Evolutionary conservation across 2,113 vertebrate species (phyloP).

Genomic region (Benitochromis conjunctus): DNA sequence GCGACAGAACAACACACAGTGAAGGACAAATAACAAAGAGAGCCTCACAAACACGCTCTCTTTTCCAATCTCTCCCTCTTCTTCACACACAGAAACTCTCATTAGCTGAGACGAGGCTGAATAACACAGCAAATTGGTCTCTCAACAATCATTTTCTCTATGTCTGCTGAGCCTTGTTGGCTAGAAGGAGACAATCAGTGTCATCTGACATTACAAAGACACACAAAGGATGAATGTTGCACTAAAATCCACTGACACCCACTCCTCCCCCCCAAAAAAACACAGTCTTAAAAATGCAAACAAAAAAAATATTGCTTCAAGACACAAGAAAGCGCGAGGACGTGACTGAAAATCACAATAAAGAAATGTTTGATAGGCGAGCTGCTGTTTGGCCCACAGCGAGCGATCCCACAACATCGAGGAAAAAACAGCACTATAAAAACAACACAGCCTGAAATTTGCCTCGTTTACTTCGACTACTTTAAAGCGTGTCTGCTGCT

Average conservation of each 20-base stretch:
- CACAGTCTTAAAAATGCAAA: background rate
- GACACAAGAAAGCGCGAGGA: background rate
- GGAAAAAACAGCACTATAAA: background rate
- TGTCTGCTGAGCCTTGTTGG: background rate
- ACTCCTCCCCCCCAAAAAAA: background rate
- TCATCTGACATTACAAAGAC: background rate
- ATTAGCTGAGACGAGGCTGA: conserved; percentile 6
- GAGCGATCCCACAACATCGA: background rate
- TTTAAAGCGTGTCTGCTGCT: background rate
- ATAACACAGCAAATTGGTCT: conserved; percentile 23
- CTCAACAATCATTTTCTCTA: conserved; percentile 23
- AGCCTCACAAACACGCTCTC: background rate
- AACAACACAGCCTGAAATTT: fast-evolving
- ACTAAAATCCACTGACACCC: background rate
- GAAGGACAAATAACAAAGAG: background rate
- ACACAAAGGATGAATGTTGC: background rate
- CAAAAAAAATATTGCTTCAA: background rate
- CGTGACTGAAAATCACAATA: background rate
- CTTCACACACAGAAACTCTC: background rate
- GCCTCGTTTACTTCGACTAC: background rate
- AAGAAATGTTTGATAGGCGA: background rate
- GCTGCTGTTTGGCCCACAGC: background rate
- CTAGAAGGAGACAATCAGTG: conserved; percentile 11
- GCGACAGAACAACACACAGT: background rate
- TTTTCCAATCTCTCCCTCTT: background rate